Percentiles rank a stretch among this genome's conserved stretches.
Evolutionary conservation across 1,140 invertebrate species (phyloP).

Genomic region (Mactra quadrangularis): DNA sequence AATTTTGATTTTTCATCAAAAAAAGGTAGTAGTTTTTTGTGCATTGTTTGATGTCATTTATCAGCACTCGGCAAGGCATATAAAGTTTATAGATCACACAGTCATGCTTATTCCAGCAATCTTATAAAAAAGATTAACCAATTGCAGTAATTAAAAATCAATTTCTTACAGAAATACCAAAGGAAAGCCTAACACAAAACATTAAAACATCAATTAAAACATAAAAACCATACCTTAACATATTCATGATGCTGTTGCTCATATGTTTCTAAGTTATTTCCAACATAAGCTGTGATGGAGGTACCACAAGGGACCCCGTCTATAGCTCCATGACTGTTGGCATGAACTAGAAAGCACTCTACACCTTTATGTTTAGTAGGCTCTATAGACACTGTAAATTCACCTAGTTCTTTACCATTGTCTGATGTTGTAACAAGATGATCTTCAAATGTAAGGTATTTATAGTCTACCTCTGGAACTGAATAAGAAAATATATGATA

Average conservation of each 20-base stretch:
- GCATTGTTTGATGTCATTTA: too few species aligned
- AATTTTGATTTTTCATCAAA: too few species aligned
- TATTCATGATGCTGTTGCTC: constrained; percentile 84
- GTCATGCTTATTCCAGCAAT: too few species aligned
- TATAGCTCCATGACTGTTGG: constrained; percentile 83
- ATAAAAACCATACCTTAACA: constrained; percentile 78
- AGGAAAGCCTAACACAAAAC: too few species aligned
- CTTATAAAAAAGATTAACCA: too few species aligned
- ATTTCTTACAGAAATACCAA: too few species aligned
- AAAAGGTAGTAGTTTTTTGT: too few species aligned
- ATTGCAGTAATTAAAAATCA: too few species aligned
- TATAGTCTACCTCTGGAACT: constrained; percentile 80
- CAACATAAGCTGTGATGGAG: constrained; percentile 81
- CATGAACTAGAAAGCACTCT: constrained; percentile 82
- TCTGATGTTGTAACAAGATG: constrained; percentile 81
- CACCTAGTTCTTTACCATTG: constrained; percentile 82
- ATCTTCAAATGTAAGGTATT: constrained; percentile 82
- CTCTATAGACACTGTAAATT: constrained; percentile 81
- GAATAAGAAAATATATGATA: constrained; percentile 30
- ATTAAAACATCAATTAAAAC: not conserved
- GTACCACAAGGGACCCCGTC: constrained; percentile 83
- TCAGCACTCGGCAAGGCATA: too few species aligned
- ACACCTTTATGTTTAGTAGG: constrained; percentile 73
- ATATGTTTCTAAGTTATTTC: constrained; percentile 80
- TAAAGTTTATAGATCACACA: too few species aligned